These are phyloP conservation scores for Agrilus cyanescens DNA, from an alignment of 2,888 invertebrate genomes.

Conservation along the genomic window DNA sequence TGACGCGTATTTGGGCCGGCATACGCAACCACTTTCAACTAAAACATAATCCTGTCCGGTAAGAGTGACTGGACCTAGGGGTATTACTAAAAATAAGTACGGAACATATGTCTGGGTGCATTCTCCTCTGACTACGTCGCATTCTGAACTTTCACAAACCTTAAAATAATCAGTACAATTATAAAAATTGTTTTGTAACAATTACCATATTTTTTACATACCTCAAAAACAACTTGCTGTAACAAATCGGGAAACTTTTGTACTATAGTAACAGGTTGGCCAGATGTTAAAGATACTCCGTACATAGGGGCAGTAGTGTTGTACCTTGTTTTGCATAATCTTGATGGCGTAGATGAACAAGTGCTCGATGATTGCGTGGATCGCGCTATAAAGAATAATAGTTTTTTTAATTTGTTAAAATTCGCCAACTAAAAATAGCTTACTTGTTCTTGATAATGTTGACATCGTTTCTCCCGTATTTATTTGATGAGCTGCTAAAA, in stretches of 20 bases:
- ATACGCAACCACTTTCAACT: conserved; percentile 89
- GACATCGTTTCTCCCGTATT: conserved; percentile 28
- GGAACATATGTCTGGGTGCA: conserved; percentile 89
- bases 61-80: conserved; percentile 77
- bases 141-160: conserved; percentile 63
- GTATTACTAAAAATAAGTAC: conserved; percentile 81
- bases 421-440: conserved; percentile 11
- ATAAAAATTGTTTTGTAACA: not conserved
- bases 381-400: not conserved
- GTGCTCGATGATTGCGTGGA: conserved; percentile 30
- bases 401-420: no score
- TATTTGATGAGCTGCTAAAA: conserved; percentile 50
- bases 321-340: conserved; percentile 79
- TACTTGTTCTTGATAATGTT: conserved; percentile 37
- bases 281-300: conserved; percentile 85
- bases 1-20: conserved; percentile 45
- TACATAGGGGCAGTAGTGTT: conserved; percentile 92
- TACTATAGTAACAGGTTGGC: conserved; percentile 85
- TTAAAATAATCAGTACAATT: conserved; percentile 34
- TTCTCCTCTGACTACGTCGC: conserved; percentile 77
- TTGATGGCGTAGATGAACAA: conserved; percentile 49
- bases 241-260: conserved; percentile 87
- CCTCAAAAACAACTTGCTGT: conserved; percentile 88
- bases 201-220: conserved; percentile 40
- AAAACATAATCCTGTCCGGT: conserved; percentile 92